phyloP scores from a whole-genome alignment of 37 sponge, comb jelly and placozoan genomes.

The Cliona cf. orientalis region DNA sequence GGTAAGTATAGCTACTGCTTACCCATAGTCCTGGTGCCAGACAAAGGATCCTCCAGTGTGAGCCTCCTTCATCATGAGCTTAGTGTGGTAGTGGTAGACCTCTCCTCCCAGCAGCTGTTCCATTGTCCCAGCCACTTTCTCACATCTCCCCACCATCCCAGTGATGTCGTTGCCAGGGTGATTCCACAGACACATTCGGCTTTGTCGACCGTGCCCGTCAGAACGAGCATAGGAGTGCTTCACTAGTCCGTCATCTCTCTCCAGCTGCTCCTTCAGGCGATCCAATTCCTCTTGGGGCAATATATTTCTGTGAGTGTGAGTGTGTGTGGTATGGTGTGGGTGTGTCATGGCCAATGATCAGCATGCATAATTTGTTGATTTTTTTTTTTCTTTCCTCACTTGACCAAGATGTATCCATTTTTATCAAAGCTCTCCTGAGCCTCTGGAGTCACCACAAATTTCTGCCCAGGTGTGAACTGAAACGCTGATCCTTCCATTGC shows the following conservation, averaged over 20 bases:
- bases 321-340: background rate
- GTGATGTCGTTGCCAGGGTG: constrained; percentile 83
- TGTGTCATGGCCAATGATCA: no score
- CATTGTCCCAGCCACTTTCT: constrained; percentile 86
- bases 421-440: constrained; percentile 41
- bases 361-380: no score
- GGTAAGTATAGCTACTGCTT: background rate
- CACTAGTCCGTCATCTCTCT: constrained; percentile 66
- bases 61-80: constrained; percentile 97
- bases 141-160: constrained; percentile 83
- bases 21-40: constrained; percentile 98
- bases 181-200: constrained; percentile 85
- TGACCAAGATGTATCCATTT: constrained; percentile 73
- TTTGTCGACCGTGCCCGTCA: constrained; percentile 75
- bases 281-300: constrained; percentile 57
- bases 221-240: constrained; percentile 52
- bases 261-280: constrained; percentile 44
- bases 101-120: constrained; percentile 89
- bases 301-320: no score
- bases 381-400: constrained; percentile 39
- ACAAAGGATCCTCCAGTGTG: constrained; percentile 90
- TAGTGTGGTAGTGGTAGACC: constrained; percentile 96
- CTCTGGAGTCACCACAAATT: constrained; percentile 37
- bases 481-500: no score
- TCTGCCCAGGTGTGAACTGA: background rate